Percentiles rank a stretch among this genome's conserved stretches.
These are phyloP conservation scores for Leptopilina clavipes DNA, from an alignment of 1,140 invertebrate species.

Conservation along the genomic window DNA sequence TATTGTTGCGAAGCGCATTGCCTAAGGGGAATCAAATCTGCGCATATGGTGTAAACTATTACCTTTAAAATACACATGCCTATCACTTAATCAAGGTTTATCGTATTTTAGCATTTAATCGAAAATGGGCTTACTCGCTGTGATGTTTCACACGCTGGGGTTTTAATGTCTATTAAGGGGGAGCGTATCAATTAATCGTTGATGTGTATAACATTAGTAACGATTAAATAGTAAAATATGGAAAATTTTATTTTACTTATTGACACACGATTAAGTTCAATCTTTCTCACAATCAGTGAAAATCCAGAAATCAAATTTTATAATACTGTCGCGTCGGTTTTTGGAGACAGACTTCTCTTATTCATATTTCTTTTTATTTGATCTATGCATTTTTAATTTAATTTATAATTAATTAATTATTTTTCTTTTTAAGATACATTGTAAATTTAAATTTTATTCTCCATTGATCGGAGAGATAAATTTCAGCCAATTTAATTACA, in stretches of 20 bases:
- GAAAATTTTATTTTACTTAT: background rate
- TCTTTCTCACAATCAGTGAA: too few relatives aligned
- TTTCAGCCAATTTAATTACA: too few relatives aligned
- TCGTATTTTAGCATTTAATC: constrained; percentile 30
- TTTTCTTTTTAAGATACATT: too few relatives aligned
- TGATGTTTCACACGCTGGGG: background rate
- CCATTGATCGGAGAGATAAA: too few relatives aligned
- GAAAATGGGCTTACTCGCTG: constrained; percentile 20
- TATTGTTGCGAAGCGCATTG: background rate
- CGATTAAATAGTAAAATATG: background rate
- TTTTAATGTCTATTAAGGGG: background rate
- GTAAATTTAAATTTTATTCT: too few relatives aligned
- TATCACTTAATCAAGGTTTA: constrained; percentile 26
- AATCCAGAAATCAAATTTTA: too few relatives aligned
- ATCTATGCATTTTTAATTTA: too few relatives aligned
- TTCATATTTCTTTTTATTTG: too few relatives aligned
- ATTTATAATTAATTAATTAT: too few relatives aligned
- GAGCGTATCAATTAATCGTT: constrained; percentile 13
- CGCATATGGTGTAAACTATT: background rate
- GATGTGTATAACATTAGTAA: background rate
- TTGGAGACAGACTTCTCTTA: too few relatives aligned
- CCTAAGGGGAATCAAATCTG: background rate
- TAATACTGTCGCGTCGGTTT: too few relatives aligned
- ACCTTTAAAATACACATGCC: constrained; percentile 28
- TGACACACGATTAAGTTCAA: background rate